A percentile compares a stretch with the other conserved stretches of the same genome.
phyloP scores from a whole-genome alignment of 2,888 invertebrate species.

The Apodemia hepburni region DNA sequence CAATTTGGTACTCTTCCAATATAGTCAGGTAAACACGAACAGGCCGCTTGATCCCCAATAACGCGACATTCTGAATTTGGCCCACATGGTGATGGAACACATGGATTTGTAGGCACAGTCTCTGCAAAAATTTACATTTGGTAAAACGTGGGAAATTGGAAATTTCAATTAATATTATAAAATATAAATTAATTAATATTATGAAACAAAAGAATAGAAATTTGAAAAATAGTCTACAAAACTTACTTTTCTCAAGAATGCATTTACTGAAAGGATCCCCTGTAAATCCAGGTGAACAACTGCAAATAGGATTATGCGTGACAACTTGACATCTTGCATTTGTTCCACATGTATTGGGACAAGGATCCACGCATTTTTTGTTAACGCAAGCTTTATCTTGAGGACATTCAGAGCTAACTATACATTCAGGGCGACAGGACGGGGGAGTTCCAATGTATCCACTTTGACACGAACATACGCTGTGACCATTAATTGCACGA shows the following conservation, averaged over 20 bases:
- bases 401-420: slow-evolving; percentile 90
- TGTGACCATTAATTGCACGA: slow-evolving; percentile 86
- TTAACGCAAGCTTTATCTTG: slow-evolving; percentile 90
- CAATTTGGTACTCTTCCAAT: slow-evolving; percentile 93
- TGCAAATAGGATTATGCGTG: slow-evolving; percentile 93
- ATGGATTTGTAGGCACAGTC: slow-evolving; percentile 80
- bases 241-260: slow-evolving; percentile 81
- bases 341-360: slow-evolving; percentile 89
- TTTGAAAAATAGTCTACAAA: not conserved
- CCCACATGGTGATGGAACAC: slow-evolving; percentile 90
- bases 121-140: slow-evolving; percentile 31
- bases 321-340: slow-evolving; percentile 91
- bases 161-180: too few relatives aligned
- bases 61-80: slow-evolving; percentile 90
- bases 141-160: not conserved
- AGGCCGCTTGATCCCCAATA: slow-evolving; percentile 90
- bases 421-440: slow-evolving; percentile 90
- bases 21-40: slow-evolving; percentile 89
- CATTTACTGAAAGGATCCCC: slow-evolving; percentile 91
- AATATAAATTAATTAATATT: too few relatives aligned
- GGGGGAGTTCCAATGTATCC: slow-evolving; percentile 90
- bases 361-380: slow-evolving; percentile 90
- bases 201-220: not conserved
- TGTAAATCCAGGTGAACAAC: slow-evolving; percentile 87
- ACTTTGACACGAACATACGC: slow-evolving; percentile 88